These are phyloP conservation scores for Dasypus novemcinctus DNA, from an alignment of 2,113 vertebrate genomes.

Conservation along the genomic window DNA sequence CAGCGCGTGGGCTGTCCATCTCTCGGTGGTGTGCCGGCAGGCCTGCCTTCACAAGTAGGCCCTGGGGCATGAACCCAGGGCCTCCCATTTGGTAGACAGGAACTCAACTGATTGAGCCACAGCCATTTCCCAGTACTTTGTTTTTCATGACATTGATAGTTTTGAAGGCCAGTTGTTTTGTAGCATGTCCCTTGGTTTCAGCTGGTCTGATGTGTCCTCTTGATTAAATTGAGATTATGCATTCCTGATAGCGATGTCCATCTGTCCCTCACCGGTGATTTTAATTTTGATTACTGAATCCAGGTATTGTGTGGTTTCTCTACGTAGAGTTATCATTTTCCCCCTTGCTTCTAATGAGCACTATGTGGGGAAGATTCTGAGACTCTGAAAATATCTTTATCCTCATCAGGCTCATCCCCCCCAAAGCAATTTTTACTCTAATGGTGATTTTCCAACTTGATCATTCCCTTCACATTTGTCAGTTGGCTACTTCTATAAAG, in stretches of 20 bases:
- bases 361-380: not conserved
- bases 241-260: not conserved
- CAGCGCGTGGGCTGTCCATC: no score
- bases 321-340: not conserved
- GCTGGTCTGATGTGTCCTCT: not conserved
- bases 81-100: no score
- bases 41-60: no score
- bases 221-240: not conserved
- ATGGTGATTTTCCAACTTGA: not conserved
- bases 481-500: not conserved
- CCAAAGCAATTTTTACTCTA: not conserved
- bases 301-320: not conserved
- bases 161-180: not conserved
- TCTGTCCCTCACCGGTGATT: not conserved
- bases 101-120: no score
- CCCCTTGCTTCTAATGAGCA: not conserved
- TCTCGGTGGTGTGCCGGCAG: no score
- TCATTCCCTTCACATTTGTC: not conserved
- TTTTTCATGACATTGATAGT: not conserved
- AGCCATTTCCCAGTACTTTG: no score
- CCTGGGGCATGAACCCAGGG: no score
- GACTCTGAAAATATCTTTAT: not conserved
- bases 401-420: not conserved
- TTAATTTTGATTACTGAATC: conserved; percentile 19
- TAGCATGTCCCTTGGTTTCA: not conserved